Evolutionary conservation across 2,797 vertebrate genomes (phyloP).

Genomic region (Aeoliscus strigatus): DNA sequence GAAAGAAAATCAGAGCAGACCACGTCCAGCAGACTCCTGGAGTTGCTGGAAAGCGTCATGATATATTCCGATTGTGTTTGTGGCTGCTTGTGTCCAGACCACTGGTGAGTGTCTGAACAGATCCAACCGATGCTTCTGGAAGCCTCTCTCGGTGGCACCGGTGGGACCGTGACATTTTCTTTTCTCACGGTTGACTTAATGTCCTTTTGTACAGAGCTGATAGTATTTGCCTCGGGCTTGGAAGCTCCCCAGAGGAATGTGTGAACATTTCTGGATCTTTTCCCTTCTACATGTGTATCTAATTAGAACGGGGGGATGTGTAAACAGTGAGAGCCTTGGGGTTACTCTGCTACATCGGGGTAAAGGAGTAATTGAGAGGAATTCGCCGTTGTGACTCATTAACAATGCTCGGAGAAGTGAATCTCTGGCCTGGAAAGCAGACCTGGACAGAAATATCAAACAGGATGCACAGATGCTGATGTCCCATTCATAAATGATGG

Average conservation of each 20-base stretch:
- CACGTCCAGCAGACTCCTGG: conserved; percentile 1
- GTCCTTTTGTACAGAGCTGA: conserved; percentile 10
- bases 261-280: conserved; percentile 28
- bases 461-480: not conserved
- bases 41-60: conserved; percentile 6
- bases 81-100: not conserved
- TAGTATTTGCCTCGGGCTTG: conserved; percentile 16
- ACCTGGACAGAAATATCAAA: conserved; percentile 4
- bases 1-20: conserved; percentile 6
- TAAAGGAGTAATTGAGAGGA: conserved; percentile 6
- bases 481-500: conserved; percentile 8
- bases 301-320: conserved; percentile 15
- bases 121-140: conserved; percentile 7
- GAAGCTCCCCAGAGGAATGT: conserved; percentile 21
- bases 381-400: conserved; percentile 10
- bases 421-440: conserved; percentile 17
- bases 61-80: conserved; percentile 6
- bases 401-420: conserved; percentile 1
- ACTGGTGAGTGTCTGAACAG: too few relatives aligned
- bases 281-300: conserved; percentile 20
- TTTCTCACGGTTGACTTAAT: conserved; percentile 14
- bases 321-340: conserved; percentile 22
- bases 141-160: not conserved
- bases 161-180: not conserved
- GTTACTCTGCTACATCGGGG: conserved; percentile 19